Evolutionary conservation across 2,888 invertebrate species (phyloP).

Genomic region (Zhuqinia jingwanae): DNA sequence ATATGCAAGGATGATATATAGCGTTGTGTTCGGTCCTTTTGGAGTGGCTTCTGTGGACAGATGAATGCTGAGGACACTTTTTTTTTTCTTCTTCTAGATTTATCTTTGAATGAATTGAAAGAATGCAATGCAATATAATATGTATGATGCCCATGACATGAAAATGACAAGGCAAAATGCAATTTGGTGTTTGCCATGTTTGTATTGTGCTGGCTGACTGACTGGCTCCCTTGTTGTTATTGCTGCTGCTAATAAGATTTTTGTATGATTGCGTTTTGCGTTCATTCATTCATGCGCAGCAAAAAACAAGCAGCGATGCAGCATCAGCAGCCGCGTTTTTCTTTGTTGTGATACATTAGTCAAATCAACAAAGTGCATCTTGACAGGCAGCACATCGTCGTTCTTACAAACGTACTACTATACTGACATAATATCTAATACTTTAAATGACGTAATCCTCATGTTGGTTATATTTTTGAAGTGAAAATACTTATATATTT

Average conservation of each 20-base stretch:
- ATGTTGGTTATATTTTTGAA: too few species aligned
- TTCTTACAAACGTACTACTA: background rate
- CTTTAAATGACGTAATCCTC: constrained; percentile 34
- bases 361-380: constrained; percentile 29
- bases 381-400: constrained; percentile 13
- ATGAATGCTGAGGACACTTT: background rate
- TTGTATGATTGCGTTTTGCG: too few species aligned
- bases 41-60: background rate
- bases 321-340: background rate
- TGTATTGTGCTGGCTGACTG: too few species aligned
- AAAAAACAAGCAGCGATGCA: background rate
- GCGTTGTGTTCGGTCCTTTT: background rate
- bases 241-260: background rate
- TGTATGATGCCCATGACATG: constrained; percentile 60
- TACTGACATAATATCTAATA: background rate
- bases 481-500: too few species aligned
- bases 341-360: constrained; percentile 38
- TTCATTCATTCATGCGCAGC: too few species aligned
- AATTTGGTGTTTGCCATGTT: background rate
- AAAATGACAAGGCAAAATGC: constrained; percentile 63
- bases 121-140: constrained; percentile 13
- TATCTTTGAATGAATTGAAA: constrained; percentile 7
- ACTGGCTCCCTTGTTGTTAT: background rate
- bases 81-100: too few species aligned
- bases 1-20: too few species aligned